Base-by-base conservation (phyloP, 2,888 invertebrate genomes). In the Sarcophaga caerulescens region DNA sequence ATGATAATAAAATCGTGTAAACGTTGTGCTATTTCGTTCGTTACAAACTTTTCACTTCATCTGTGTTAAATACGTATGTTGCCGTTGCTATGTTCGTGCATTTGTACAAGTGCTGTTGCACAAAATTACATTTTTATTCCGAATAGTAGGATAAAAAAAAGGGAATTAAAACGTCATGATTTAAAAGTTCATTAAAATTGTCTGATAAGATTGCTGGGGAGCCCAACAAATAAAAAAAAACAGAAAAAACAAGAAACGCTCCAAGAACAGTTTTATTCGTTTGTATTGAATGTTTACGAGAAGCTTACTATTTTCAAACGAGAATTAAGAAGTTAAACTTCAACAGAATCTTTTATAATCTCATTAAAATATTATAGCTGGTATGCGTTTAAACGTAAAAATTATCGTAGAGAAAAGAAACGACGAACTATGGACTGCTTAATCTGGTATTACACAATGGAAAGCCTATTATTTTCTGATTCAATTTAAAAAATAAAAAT, bases 1-100 rank as follows among this genome's bases (percentile, higher is more conserved):
- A 85, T 73, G 87, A 80, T 87, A 87, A 82, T 84, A 84, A 84
- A 80, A 82, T 76, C 79, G 57, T 81, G 83, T 74, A 83, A 73
- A 77, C 80, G 68, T 82, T 69, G 82, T 74, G 19, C 57, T 17
- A 21, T 69, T 65, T 69, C 59, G 69, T 75, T 76, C 35, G 44
- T 44, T 23, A 25, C 10, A 69, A 60, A 62, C 44, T 75, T 60
- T 63, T 14, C 57, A 44, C 69, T 78, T 83, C 78, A 83, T 73
- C 66, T 68, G 74, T 23, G n/a, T 35, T 17, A 23, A 68, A 23
- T 35, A 4, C n/a, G 23, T 35, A 23, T 35, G 17, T 8, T 11
- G 12, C 12, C 52, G 17, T 25, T 52, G 23, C 5, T 71, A 21
- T 71, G 3, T n/a, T 57, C 25, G 57, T 23, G 21, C 14, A 3